Base-by-base conservation (phyloP, 2,888 invertebrate species). In the Hydroisotoma schaefferi region DNA sequence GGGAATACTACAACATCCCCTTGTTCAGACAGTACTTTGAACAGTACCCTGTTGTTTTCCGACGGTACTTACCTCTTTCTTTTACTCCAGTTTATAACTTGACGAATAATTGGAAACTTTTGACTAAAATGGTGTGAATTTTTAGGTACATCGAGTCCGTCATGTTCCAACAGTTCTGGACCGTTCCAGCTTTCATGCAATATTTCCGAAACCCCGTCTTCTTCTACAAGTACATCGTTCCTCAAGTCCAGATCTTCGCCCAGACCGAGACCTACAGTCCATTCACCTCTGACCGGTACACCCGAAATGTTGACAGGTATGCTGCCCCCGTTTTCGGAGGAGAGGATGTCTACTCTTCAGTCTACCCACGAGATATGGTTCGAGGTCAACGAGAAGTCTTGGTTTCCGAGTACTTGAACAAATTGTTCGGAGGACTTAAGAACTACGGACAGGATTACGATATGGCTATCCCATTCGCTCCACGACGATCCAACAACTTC, bases 201-300 rank as follows among this genome's bases (percentile, higher is more conserved):
- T 57, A 57, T 29, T 57, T 57, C 52, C 51, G 51, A 38, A 58
- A 53, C 47, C 58, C 58, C 49, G 47, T 37, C 22, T 43, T 53
- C 46, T 58, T 58, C 53, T 58, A 58, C 58, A 58, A 58, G 38
- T 56, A 56, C 56, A 56, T 56, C 26, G 23, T 53, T 8, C 40
- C 53, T 8, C 29, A 28, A 20, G 29, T 49, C 43, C 43, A 43
- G 18, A 18, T 43, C n/a, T 15, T 43, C 43, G n/a, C 33, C 33
- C 6, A 33, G 33, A 33, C 6, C 33, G 33, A 33, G 6, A 33
- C 15, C 33, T 33, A 33, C 33, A 33, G 15, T 33, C n/a, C n/a
- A n/a, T n/a, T n/a, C n/a, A 33, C 6, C 33, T 33, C 15, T 33
- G 15, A 43, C n/a, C 5, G 18, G 43, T 43, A 43, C 43, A 43